A percentile compares a stretch with the other conserved stretches of the same genome.
Conservation (phyloP, 2,888 invertebrate species). For the Encarsia formosa region DNA sequence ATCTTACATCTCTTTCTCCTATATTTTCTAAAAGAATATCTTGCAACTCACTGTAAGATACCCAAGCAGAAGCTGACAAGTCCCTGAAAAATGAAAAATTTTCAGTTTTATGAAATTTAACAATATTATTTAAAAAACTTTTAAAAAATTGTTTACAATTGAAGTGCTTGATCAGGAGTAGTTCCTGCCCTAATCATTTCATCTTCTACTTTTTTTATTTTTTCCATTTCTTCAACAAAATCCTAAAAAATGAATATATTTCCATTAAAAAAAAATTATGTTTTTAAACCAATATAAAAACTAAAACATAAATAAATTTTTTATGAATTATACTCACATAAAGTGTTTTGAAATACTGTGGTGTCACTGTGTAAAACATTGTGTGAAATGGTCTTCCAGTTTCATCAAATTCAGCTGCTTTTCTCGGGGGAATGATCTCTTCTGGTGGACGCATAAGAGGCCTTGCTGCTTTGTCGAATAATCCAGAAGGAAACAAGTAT, state of each 20-base stretch:
- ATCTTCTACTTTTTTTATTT: constrained; percentile 68
- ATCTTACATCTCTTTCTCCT: constrained; percentile 57
- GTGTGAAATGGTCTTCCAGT: constrained; percentile 86
- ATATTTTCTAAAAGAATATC: constrained; percentile 63
- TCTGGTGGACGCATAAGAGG: constrained; percentile 89
- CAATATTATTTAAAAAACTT: constrained; percentile 44
- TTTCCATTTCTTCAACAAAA: constrained; percentile 65
- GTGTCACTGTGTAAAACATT: constrained; percentile 86
- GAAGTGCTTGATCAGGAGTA: constrained; percentile 58
- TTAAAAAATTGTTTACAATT: constrained; percentile 50
- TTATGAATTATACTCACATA: constrained; percentile 59
- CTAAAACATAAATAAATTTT: constrained; percentile 1
- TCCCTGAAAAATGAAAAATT: constrained; percentile 49
- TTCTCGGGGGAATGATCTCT: constrained; percentile 76
- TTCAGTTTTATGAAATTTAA: too few species aligned
- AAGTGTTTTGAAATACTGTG: constrained; percentile 78
- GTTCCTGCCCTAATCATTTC: constrained; percentile 61
- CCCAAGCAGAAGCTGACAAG: constrained; percentile 60
- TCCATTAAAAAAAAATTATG: constrained; percentile 4
- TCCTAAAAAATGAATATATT: constrained; percentile 52
- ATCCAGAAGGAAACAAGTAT: constrained; percentile 94
- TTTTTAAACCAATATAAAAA: too few species aligned
- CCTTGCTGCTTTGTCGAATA: constrained; percentile 78
- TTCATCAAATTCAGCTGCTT: constrained; percentile 86
- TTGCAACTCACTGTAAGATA: constrained; percentile 65